Evolutionary conservation across 1,140 invertebrate species (phyloP), one percentile per base, ranked within the genome.

Genomic region (Tigriopus japonicus): DNA sequence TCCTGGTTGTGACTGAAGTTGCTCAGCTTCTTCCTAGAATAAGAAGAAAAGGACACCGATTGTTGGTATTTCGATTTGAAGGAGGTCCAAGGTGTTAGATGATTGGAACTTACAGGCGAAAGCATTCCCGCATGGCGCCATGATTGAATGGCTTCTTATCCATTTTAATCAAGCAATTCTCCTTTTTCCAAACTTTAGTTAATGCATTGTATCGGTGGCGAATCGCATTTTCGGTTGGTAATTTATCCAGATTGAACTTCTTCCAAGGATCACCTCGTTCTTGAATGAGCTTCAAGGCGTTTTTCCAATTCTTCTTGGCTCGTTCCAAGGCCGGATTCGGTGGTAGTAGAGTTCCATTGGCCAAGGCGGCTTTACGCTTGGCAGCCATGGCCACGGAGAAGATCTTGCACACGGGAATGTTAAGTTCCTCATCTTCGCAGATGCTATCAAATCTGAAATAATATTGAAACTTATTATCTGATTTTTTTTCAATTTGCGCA

Each of bases 101-200:
- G 13, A 35, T 35, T 35, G 9, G 13, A 15, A 74, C 74, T 74
- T 71, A 76, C 74, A 78, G 66, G 64, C 77, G 68, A 65, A 68
- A 79, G 63, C 78, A 79, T 64, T 76, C 74, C 64, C 78, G 69
- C 78, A 79, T 79, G 15, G 78, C 77, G 55, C 78, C 78, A 64
- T 73, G 70, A 62, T 72, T 73, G 66, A 79, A 79, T 19, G 76
- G 66, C 67, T 75, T 63, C 23, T 67, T 63, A 63, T 76, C 73
- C 68, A 77, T 75, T 66, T 75, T 76, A n/a, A 77, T 66, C 14
- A 68, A 59, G 13, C 75, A 70, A 62, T 74, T 68, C 67, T 77
- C 76, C 43, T 63, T 66, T 12, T 71, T 63, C 75, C 75, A 77
- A 40, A 64, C 63, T 62, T 73, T 69, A 51, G 67, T 66, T 23